These are phyloP conservation scores for Eulemur albifrons DNA, from an alignment of 2,797 vertebrate species.

Conservation along the genomic window DNA sequence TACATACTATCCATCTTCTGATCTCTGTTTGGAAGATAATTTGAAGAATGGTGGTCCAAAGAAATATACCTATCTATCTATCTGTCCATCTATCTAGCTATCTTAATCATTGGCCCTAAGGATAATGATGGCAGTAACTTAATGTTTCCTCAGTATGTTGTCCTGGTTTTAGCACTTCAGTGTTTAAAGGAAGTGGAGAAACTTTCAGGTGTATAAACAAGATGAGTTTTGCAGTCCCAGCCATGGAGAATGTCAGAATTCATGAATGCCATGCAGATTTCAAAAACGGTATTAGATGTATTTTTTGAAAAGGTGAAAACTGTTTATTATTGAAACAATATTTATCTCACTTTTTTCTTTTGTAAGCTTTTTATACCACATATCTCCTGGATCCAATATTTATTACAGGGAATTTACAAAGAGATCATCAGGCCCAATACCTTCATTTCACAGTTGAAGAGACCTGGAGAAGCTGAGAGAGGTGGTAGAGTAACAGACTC, in stretches of 20 bases:
- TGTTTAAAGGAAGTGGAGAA: not conserved
- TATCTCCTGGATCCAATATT: not conserved
- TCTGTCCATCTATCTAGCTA: not conserved
- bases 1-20: not conserved
- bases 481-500: not conserved
- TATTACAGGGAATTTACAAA: constrained; percentile 3
- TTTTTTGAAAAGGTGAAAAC: constrained; percentile 33
- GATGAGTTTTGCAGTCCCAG: not conserved
- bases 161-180: not conserved
- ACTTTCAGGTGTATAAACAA: not conserved
- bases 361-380: not conserved
- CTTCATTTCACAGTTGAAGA: constrained; percentile 15
- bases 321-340: not conserved
- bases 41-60: not conserved
- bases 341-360: not conserved
- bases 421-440: not conserved
- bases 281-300: not conserved
- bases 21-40: not conserved
- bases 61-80: not conserved
- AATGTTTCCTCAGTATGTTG: not conserved
- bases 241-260: constrained; percentile 17
- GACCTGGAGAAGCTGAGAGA: not conserved
- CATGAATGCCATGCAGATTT: constrained; percentile 17
- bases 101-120: not conserved
- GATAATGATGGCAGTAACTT: not conserved